phyloP scores from a whole-genome alignment of 2,888 invertebrate genomes.

The Uropetala carovei region DNA sequence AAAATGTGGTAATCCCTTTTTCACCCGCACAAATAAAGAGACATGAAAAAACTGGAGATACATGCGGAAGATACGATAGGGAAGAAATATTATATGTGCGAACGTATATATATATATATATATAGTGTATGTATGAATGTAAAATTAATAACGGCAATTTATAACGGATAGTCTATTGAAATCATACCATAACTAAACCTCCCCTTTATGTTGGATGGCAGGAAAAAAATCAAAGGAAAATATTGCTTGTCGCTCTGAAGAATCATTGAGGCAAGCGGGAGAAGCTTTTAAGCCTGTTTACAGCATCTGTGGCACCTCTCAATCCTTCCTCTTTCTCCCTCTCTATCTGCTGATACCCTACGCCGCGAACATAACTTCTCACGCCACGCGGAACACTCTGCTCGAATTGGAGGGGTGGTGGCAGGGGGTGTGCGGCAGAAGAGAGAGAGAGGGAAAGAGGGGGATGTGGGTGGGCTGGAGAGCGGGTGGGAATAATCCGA shows the following conservation, averaged over 20 bases:
- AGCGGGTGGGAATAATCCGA: constrained; percentile 3
- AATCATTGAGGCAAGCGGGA: constrained; percentile 26
- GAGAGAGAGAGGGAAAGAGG: neutral
- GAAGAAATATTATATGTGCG: too few relatives aligned
- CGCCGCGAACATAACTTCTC: neutral
- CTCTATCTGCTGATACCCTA: neutral
- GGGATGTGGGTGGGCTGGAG: neutral
- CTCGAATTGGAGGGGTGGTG: neutral
- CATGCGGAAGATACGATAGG: too few relatives aligned
- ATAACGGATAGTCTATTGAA: neutral
- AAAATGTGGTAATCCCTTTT: too few relatives aligned
- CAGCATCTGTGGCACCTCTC: constrained; percentile 32
- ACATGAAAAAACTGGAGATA: too few relatives aligned
- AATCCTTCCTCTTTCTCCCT: constrained; percentile 6
- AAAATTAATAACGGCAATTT: neutral
- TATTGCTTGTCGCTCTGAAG: constrained; percentile 13
- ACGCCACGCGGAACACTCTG: neutral
- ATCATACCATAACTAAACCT: neutral
- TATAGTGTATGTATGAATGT: too few relatives aligned
- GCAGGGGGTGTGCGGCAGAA: neutral
- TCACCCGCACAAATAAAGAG: too few relatives aligned
- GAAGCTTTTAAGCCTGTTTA: constrained; percentile 35
- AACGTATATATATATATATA: too few relatives aligned
- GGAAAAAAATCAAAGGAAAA: constrained; percentile 24
- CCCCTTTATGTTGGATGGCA: neutral